Percentiles rank a stretch among this genome's conserved stretches.
These are phyloP conservation scores for Sander vitreus DNA, from an alignment of 2,113 vertebrate genomes.

Conservation along the genomic window DNA sequence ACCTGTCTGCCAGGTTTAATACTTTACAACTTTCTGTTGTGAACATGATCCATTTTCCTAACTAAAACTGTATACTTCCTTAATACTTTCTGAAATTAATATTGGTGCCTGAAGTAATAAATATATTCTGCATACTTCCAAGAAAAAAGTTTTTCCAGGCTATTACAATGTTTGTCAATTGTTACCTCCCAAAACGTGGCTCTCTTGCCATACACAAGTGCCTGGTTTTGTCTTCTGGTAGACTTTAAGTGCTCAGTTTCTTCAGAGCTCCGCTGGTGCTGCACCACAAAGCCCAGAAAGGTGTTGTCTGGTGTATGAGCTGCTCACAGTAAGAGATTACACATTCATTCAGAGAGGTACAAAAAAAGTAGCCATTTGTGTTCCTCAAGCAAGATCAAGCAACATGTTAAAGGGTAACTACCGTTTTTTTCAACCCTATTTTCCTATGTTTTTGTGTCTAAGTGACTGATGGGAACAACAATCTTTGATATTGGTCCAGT, in stretches of 20 bases:
- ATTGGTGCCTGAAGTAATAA: neutral
- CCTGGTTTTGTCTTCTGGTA: slow-evolving; percentile 36
- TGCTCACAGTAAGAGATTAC: slow-evolving; percentile 2
- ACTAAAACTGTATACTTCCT: neutral
- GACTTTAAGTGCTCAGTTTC: slow-evolving; percentile 3
- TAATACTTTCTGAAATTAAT: neutral
- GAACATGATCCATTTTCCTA: neutral
- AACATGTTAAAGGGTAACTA: neutral
- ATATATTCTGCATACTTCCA: neutral
- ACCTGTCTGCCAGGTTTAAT: neutral
- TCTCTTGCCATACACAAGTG: slow-evolving; percentile 51
- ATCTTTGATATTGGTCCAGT: no score
- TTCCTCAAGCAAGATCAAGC: neutral
- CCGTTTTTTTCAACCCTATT: no score
- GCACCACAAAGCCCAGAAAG: slow-evolving; percentile 56
- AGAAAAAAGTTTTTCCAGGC: neutral
- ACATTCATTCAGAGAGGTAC: neutral
- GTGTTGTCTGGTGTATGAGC: slow-evolving; percentile 61
- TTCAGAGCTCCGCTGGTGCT: slow-evolving; percentile 20
- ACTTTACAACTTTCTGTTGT: neutral
- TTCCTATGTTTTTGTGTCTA: no score
- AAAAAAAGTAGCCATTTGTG: neutral
- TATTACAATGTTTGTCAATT: neutral
- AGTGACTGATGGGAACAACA: no score
- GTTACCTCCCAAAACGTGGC: slow-evolving; percentile 35